A percentile compares a stretch with the other conserved stretches of the same genome.
phyloP scores from a whole-genome alignment of 2,888 invertebrate species.

The Notodonta dromedarius region DNA sequence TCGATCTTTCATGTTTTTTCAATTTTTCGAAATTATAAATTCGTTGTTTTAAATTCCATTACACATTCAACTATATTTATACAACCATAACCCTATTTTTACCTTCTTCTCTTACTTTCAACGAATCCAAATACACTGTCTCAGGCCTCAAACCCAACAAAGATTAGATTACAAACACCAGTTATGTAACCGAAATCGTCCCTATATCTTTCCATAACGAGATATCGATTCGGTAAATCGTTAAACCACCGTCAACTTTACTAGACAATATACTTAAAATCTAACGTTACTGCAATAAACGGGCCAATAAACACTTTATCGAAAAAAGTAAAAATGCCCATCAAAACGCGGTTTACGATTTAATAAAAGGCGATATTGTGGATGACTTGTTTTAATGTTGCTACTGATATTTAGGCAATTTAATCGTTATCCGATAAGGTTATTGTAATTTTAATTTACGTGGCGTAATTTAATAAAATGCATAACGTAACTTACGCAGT shows the following conservation, averaged over 20 bases:
- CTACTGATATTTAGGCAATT: constrained; percentile 22
- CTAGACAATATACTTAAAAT: constrained; percentile 43
- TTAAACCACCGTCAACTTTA: constrained; percentile 36
- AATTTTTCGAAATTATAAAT: too few relatives aligned
- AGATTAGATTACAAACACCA: constrained; percentile 1
- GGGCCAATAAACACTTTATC: constrained; percentile 70
- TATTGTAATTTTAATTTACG: background rate
- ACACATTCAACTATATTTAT: background rate
- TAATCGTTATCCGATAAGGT: background rate
- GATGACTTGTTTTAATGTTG: constrained; percentile 39
- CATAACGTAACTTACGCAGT: too few relatives aligned
- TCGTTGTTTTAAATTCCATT: too few relatives aligned
- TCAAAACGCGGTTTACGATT: constrained; percentile 53
- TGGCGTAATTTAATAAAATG: too few relatives aligned
- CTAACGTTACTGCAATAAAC: constrained; percentile 58
- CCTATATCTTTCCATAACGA: background rate
- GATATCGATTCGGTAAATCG: constrained; percentile 6
- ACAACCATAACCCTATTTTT: background rate
- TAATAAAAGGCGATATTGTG: constrained; percentile 38
- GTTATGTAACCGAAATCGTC: background rate
- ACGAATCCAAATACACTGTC: background rate
- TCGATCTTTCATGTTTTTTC: too few relatives aligned
- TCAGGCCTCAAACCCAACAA: constrained; percentile 5
- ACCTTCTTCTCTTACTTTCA: background rate
- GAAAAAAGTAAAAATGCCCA: constrained; percentile 63